Percentiles rank a stretch among this genome's conserved stretches.
Conservation (phyloP, 2,797 vertebrate species). For the Acridotheres tristis region DNA sequence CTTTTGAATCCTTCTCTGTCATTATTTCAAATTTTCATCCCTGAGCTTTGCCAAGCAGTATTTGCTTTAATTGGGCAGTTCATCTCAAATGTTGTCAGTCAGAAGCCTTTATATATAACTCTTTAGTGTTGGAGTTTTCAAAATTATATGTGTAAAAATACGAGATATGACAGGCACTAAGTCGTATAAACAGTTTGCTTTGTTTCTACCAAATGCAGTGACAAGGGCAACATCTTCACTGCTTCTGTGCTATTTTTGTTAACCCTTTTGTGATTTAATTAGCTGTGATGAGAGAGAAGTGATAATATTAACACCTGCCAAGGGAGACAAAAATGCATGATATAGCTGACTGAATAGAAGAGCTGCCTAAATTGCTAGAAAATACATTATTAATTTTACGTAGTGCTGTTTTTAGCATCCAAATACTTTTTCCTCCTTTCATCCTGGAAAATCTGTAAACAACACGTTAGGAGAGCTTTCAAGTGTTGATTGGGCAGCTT, state of each 20-base stretch:
- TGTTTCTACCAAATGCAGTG: background rate
- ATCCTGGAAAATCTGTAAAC: slow-evolving; percentile 2
- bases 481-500: slow-evolving; percentile 71
- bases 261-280: background rate
- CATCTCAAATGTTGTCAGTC: background rate
- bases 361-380: background rate
- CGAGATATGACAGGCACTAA: background rate
- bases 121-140: background rate
- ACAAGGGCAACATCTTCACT: background rate
- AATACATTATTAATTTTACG: background rate
- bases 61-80: slow-evolving; percentile 10
- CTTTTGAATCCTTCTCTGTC: background rate
- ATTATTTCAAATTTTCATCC: background rate
- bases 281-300: background rate
- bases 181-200: background rate
- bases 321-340: background rate
- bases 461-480: slow-evolving; percentile 41
- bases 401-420: background rate
- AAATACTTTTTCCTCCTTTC: background rate
- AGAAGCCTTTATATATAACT: background rate
- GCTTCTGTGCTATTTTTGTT: background rate
- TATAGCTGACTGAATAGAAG: background rate
- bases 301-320: background rate
- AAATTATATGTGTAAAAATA: background rate
- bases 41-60: background rate